Evolutionary conservation across 2,888 invertebrate genomes (phyloP).

Genomic region (Aplocera efformata): DNA sequence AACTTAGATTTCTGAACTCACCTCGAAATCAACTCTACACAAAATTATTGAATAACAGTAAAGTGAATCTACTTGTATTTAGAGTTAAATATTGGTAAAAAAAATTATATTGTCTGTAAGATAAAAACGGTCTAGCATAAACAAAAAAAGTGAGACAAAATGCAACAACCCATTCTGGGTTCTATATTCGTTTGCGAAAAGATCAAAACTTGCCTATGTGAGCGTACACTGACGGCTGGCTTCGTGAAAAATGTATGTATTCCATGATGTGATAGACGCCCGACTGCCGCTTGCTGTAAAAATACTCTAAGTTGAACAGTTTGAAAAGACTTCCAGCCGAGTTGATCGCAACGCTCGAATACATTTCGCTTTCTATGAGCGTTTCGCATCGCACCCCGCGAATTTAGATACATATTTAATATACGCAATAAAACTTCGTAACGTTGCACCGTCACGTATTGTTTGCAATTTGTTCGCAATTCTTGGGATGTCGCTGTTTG

Average conservation of each 20-base stretch:
- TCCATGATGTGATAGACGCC: conserved; percentile 37
- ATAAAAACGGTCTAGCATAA: conserved; percentile 13
- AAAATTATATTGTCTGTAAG: conserved; percentile 4
- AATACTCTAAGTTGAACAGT: conserved; percentile 47
- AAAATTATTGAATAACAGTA: too few species aligned
- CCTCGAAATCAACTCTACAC: too few species aligned
- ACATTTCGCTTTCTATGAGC: conserved; percentile 35
- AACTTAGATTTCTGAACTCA: too few species aligned
- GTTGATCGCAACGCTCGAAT: conserved; percentile 36
- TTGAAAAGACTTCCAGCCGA: conserved; percentile 53
- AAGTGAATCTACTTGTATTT: too few species aligned
- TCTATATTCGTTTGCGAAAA: conserved; percentile 31
- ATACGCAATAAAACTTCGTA: conserved; percentile 24
- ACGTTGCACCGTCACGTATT: conserved; percentile 39
- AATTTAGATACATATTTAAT: conserved; percentile 36
- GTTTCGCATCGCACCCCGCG: conserved; percentile 27
- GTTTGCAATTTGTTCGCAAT: conserved; percentile 47
- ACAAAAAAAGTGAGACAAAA: conserved; percentile 26
- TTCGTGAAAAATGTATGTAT: conserved; percentile 62
- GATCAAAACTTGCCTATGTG: conserved; percentile 41
- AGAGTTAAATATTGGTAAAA: too few species aligned
- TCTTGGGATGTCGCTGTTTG: conserved; percentile 32
- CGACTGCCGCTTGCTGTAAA: conserved; percentile 29
- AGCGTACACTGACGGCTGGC: conserved; percentile 48
- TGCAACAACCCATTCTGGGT: conserved; percentile 23